Conservation (phyloP, 1,140 invertebrate genomes). For the Bombus pascuorum region DNA sequence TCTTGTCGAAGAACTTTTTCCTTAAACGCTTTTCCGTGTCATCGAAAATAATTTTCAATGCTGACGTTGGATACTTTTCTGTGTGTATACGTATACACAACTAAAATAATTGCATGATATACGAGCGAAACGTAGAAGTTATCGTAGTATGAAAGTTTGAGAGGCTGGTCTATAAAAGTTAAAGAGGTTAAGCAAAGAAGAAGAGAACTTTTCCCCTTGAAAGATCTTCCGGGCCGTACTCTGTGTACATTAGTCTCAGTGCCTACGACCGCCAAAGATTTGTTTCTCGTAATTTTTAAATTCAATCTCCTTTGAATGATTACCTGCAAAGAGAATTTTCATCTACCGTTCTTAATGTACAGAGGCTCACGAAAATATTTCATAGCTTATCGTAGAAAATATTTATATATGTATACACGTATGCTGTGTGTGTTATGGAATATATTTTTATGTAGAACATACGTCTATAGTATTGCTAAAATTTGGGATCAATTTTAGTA, state of each 20-base stretch:
- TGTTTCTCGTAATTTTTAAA: slow-evolving; percentile 46
- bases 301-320: slow-evolving; percentile 16
- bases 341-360: not conserved
- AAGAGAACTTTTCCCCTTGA: slow-evolving; percentile 39
- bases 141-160: slow-evolving; percentile 48
- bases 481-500: not conserved
- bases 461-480: not conserved
- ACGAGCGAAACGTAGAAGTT: slow-evolving; percentile 35
- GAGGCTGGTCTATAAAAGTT: slow-evolving; percentile 50
- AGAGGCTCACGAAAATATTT: not conserved
- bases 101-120: slow-evolving; percentile 33
- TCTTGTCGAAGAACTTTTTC: not conserved
- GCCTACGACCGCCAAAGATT: slow-evolving; percentile 25
- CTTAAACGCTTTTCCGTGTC: slow-evolving; percentile 9
- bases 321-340: slow-evolving; percentile 5
- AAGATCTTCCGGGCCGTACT: slow-evolving; percentile 22
- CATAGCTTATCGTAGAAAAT: not conserved
- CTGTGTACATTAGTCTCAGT: slow-evolving; percentile 35
- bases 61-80: not conserved
- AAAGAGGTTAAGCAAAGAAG: slow-evolving; percentile 51
- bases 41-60: slow-evolving; percentile 37
- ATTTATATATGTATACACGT: not conserved
- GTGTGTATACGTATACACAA: not conserved
- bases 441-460: not conserved
- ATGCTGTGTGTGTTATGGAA: not conserved